phyloP scores from a whole-genome alignment of 37 sponge, comb jelly and placozoan species.

The Axinella damicornis region DNA sequence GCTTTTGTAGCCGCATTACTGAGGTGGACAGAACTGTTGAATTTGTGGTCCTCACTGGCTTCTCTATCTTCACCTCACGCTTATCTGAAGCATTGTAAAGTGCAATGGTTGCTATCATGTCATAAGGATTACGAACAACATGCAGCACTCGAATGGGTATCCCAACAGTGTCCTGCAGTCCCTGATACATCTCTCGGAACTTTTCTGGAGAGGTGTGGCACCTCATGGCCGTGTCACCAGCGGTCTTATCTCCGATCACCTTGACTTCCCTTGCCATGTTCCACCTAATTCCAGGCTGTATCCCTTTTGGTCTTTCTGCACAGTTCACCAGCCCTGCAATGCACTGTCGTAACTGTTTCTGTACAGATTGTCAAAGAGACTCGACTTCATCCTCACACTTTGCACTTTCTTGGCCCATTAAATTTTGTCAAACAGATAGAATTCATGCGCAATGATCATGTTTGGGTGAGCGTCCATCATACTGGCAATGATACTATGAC shows the following conservation, averaged over 20 bases:
- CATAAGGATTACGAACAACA: slow-evolving; percentile 64
- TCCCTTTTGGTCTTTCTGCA: slow-evolving; percentile 14
- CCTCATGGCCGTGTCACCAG: slow-evolving; percentile 33
- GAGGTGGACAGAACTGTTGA: not conserved
- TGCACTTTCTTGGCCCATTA: not conserved
- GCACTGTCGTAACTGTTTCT: slow-evolving; percentile 14
- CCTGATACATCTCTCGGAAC: slow-evolving; percentile 3
- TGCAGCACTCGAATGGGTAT: slow-evolving; percentile 36
- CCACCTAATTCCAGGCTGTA: slow-evolving; percentile 34
- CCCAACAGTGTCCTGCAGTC: not conserved
- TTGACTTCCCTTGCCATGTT: slow-evolving; percentile 57
- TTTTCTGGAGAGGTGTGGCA: not conserved
- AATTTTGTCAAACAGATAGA: slow-evolving; percentile 53
- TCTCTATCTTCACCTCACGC: not conserved
- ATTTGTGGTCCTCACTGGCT: slow-evolving; percentile 3
- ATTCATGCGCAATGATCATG: slow-evolving; percentile 62
- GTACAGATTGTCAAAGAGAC: slow-evolving; percentile 44
- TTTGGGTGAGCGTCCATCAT: slow-evolving; percentile 75
- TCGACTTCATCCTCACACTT: not conserved
- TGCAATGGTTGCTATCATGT: slow-evolving; percentile 62
- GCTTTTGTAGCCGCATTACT: not conserved
- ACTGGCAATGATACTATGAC: slow-evolving; percentile 70
- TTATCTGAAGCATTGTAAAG: slow-evolving; percentile 31
- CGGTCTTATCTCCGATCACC: slow-evolving; percentile 65
- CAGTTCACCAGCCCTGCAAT: slow-evolving; percentile 32